phyloP scores from a whole-genome alignment of 2,113 vertebrate species.

The Guaruba guarouba region DNA sequence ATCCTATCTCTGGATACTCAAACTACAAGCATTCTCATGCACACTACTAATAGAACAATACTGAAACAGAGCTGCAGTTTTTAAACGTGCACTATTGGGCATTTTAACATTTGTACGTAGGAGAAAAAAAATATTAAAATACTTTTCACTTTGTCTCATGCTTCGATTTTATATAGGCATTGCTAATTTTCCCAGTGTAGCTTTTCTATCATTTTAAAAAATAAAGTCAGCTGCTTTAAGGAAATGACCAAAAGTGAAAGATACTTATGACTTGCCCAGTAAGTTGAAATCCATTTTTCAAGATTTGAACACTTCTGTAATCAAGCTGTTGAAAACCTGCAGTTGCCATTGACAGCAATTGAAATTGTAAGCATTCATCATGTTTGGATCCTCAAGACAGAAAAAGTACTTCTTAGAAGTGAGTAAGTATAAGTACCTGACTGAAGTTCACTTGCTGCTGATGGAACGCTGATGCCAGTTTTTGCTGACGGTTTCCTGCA shows the following conservation, averaged over 20 bases:
- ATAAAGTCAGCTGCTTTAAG: background rate
- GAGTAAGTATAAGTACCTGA: slow-evolving; percentile 77
- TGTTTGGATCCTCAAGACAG: background rate
- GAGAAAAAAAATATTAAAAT: background rate
- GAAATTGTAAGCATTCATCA: background rate
- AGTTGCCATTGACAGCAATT: background rate
- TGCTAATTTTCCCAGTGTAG: background rate
- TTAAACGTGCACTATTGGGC: background rate
- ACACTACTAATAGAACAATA: background rate
- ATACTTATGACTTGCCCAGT: background rate
- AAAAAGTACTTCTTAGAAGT: background rate
- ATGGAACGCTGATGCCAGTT: slow-evolving; percentile 89
- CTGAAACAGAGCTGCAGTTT: background rate
- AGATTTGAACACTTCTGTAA: background rate
- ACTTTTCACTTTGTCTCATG: background rate
- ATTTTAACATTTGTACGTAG: background rate
- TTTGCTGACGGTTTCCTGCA: slow-evolving; percentile 85
- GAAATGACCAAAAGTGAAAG: background rate
- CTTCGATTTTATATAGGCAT: background rate
- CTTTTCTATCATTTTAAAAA: background rate
- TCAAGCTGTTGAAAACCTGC: background rate
- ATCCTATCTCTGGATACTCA: background rate
- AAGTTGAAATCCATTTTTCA: background rate
- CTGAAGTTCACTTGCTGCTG: slow-evolving; percentile 88
- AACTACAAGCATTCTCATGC: background rate